Conservation (phyloP, 2,797 vertebrate species). For the Hipposideros larvatus region DNA sequence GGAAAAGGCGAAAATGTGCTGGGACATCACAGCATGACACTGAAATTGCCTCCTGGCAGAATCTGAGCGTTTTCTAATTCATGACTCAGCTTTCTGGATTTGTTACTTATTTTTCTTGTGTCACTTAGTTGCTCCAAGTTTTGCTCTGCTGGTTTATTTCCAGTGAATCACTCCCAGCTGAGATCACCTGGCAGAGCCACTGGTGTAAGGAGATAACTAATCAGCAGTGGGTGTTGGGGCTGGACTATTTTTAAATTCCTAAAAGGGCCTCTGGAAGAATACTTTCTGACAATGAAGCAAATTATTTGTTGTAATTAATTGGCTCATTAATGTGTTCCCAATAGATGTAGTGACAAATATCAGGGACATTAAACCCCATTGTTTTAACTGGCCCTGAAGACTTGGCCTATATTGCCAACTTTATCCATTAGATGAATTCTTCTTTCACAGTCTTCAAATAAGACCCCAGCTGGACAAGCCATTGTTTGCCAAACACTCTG, state of each 20-base stretch:
- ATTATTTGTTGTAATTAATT: conserved; percentile 35
- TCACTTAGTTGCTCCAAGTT: background rate
- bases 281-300: background rate
- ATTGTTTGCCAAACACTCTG: background rate
- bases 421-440: background rate
- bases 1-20: background rate
- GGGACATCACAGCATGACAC: background rate
- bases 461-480: background rate
- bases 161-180: background rate
- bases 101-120: background rate
- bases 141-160: background rate
- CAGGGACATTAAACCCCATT: background rate
- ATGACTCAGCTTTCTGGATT: background rate
- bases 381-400: background rate
- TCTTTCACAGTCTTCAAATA: background rate
- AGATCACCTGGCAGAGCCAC: background rate
- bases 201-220: background rate
- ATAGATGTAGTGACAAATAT: conserved; percentile 10
- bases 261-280: background rate
- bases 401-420: background rate
- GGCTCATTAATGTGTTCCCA: conserved; percentile 16
- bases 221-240: background rate
- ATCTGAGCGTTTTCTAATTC: background rate
- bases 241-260: background rate
- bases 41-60: background rate